These are phyloP conservation scores for Acipenser ruthenus DNA, from an alignment of 2,797 vertebrate species.

Conservation along the genomic window DNA sequence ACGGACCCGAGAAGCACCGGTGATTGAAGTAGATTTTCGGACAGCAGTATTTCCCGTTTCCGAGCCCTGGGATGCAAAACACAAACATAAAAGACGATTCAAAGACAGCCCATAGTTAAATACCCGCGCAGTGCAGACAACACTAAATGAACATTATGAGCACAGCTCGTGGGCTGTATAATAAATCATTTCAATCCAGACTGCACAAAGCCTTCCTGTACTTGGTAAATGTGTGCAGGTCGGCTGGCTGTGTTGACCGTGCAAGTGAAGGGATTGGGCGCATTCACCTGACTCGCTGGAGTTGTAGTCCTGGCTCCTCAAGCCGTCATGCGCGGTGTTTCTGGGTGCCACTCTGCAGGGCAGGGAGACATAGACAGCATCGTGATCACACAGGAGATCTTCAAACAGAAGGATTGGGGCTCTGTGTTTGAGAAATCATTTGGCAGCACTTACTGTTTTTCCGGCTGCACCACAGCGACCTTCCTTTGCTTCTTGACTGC, in stretches of 20 bases:
- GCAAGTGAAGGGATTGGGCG: no score
- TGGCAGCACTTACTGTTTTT: slow-evolving; percentile 82
- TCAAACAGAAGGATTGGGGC: no score
- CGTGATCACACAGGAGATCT: no score
- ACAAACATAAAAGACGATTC: slow-evolving; percentile 1
- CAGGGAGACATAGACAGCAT: slow-evolving; percentile 13
- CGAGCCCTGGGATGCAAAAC: slow-evolving; percentile 54
- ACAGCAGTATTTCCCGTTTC: slow-evolving; percentile 91
- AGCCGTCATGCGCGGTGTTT: slow-evolving; percentile 49
- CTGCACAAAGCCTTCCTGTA: no score
- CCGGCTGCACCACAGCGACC: slow-evolving; percentile 87
- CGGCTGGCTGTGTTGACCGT: no score
- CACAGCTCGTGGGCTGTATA: no score
- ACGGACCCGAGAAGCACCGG: slow-evolving; percentile 95
- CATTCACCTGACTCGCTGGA: slow-evolving; percentile 52
- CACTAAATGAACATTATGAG: no score
- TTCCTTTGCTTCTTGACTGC: slow-evolving; percentile 85
- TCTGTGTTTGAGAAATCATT: no score
- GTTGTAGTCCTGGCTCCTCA: slow-evolving; percentile 56
- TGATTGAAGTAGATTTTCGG: slow-evolving; percentile 99
- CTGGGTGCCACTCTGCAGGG: slow-evolving; percentile 51
- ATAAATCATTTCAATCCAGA: no score
- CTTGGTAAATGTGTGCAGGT: no score
- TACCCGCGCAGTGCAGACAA: no score
- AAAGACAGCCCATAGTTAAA: not conserved